These are phyloP conservation scores for Toxotes jaculatrix DNA, from an alignment of 2,113 vertebrate species.

Conservation along the genomic window DNA sequence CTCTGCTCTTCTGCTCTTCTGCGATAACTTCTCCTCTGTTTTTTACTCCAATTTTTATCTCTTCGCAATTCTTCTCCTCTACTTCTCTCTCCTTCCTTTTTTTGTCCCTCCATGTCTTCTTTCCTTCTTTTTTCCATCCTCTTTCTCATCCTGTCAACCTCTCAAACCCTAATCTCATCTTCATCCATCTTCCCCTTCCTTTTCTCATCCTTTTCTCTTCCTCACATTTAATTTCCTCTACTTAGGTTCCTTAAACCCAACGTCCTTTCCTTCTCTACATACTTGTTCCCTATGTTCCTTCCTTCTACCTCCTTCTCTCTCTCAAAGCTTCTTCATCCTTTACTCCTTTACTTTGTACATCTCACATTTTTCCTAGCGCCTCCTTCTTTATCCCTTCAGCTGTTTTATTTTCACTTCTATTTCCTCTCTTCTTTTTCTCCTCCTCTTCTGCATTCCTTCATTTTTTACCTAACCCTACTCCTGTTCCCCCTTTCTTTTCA, in stretches of 20 bases:
- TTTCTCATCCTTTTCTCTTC: too few relatives aligned
- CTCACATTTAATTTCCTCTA: not conserved
- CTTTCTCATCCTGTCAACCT: not conserved
- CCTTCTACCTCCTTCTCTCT: not conserved
- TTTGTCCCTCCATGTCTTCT: too few relatives aligned
- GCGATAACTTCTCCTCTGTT: not conserved
- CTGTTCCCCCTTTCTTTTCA: not conserved
- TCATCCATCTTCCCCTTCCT: not conserved
- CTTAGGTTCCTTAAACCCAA: not conserved
- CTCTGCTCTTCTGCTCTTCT: not conserved
- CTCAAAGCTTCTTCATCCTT: too few relatives aligned
- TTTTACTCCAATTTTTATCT: not conserved
- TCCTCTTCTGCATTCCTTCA: not conserved
- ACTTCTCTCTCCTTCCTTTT: not conserved
- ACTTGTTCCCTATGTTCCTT: too few relatives aligned
- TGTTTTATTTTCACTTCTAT: not conserved
- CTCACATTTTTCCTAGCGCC: not conserved
- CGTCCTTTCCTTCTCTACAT: not conserved
- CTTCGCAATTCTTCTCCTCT: not conserved
- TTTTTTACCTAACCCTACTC: not conserved
- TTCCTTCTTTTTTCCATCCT: not conserved
- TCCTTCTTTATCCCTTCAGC: too few relatives aligned
- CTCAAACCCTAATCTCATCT: not conserved
- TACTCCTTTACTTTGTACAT: too few relatives aligned
- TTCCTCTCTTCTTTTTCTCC: not conserved